Evolutionary conservation across 2,113 vertebrate species (phyloP), one percentile per base, ranked within the genome.

Genomic region (Lamprotornis superbus): DNA sequence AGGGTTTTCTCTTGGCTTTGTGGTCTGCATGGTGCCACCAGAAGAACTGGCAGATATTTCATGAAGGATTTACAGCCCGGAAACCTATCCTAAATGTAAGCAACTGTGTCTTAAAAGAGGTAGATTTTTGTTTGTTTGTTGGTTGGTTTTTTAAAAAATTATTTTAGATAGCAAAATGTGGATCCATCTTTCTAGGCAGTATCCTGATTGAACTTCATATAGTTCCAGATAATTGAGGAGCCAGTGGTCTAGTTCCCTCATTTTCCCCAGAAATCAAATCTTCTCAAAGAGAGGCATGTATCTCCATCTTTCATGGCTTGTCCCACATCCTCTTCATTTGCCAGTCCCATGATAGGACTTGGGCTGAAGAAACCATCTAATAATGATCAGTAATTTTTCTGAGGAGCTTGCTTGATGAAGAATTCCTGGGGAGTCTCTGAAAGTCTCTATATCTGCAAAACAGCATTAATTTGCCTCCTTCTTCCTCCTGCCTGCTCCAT

Each of bases 241-340:
- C 16, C 1, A 1, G 11, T 37, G 15, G 47, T 28, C 25, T 30
- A 31, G 11, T 30, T 73, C 4, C 9, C 4, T 46, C 4, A 1
- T 57, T 42, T 83, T 42, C 18, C 10, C 11, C 22, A 31, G 40
- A 86, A 86, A 24, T 20, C 49, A 76, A 59, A 73, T 64, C 1
- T 83, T 83, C 82, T 69, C 30, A 47, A 71, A 83, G 49, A 59
- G 7, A 50, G 37, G 9, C 21, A 33, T 6, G 1, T 13, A 27
- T 75, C 75, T 77, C 33, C 22, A 3, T 37, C 22, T 37, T 9
- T 80, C 23, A 23, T 14, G 20, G n/a, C 20, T 81, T 87, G 50
- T 70, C 18, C 12, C 23, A 39, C 16, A 50, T 27, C 7, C 8
- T 86, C 10, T 24, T 86, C 2, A 3, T 37, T 4, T 52, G 12